Base-by-base conservation (phyloP, 2,797 vertebrate genomes). In the Sebastes itinus region DNA sequence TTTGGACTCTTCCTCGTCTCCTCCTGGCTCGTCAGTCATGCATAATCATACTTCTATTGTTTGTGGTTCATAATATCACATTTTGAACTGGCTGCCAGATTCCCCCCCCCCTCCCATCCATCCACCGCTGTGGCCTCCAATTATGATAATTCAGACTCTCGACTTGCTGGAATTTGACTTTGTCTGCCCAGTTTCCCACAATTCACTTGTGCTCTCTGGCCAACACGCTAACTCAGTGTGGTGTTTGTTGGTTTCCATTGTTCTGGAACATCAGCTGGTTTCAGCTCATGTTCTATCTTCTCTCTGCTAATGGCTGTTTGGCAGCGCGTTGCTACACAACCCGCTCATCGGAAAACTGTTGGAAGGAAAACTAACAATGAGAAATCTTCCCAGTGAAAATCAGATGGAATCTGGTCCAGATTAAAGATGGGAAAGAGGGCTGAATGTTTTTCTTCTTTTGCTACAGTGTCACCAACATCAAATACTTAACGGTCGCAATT, bases 71-170 rank as follows among this genome's bases (percentile, higher is more conserved):
- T 85, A 71, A 91, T 87, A 93, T 93, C 88, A 89, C 80, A 72
- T 91, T 77, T 86, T 83, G 83, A 88, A 87, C 69, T 54, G 85
- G 65, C 84, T 93, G 89, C 91, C 83, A 80, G 23, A 73, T 22
- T 28, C 81, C 56, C 83, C 77, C 3, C 9, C 20, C 6, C 75
- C n/a, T 23, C 78, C 52, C 83, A 75, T 8, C 30, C 5, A 25
- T 77, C 23, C n/a, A 54, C 89, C 66, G 25, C 77, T 62, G 69
- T 72, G 86, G 87, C 93, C 88, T 89, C 85, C 86, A 89, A 87
- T 94, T 94, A 91, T 93, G 78, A 94, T 93, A 84, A 94, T 94
- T 84, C 82, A 77, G 77, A 70, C 77, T 73, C 87, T 82, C 86
- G 59, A 81, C 89, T 92, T 30, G 65, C 20, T 77, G 85, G 81